phyloP scores from a whole-genome alignment of 2,888 invertebrate genomes.

The Opisthograptis luteolata region DNA sequence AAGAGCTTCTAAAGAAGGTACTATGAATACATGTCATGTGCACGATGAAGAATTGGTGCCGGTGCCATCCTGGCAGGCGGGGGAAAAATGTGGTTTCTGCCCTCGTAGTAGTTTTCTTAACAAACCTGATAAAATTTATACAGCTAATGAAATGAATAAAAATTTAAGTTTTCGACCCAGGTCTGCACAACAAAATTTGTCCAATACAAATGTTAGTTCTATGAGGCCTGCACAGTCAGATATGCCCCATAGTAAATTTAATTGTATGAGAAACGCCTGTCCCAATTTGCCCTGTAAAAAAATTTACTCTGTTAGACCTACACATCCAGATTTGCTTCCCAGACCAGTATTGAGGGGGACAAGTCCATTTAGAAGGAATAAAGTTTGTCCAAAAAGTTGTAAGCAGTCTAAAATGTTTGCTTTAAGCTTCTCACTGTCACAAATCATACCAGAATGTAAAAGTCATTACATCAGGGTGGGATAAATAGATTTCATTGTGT shows the following conservation, averaged over 20 bases:
- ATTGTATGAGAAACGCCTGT: too few relatives aligned
- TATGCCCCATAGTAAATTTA: background rate
- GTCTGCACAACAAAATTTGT: conserved; percentile 30
- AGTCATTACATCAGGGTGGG: too few relatives aligned
- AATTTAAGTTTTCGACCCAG: background rate
- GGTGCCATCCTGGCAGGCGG: conserved; percentile 68
- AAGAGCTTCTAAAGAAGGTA: conserved; percentile 68
- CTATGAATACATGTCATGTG: conserved; percentile 64
- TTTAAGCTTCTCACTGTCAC: conserved; percentile 10
- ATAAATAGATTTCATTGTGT: too few relatives aligned
- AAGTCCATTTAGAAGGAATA: conserved; percentile 54
- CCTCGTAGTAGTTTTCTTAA: conserved; percentile 36
- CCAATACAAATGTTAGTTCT: conserved; percentile 45
- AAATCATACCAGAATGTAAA: background rate
- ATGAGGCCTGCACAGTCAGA: background rate
- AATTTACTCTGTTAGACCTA: conserved; percentile 21
- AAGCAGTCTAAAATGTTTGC: conserved; percentile 35
- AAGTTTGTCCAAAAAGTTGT: conserved; percentile 45
- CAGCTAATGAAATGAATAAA: background rate
- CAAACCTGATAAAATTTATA: background rate
- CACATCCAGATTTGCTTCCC: conserved; percentile 41
- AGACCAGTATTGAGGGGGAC: conserved; percentile 48
- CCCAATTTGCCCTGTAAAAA: too few relatives aligned
- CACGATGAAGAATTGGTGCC: conserved; percentile 69
- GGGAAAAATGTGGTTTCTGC: conserved; percentile 51